These are phyloP conservation scores for Drosophila antonietae DNA, from an alignment of 2,888 invertebrate species.

Conservation along the genomic window DNA sequence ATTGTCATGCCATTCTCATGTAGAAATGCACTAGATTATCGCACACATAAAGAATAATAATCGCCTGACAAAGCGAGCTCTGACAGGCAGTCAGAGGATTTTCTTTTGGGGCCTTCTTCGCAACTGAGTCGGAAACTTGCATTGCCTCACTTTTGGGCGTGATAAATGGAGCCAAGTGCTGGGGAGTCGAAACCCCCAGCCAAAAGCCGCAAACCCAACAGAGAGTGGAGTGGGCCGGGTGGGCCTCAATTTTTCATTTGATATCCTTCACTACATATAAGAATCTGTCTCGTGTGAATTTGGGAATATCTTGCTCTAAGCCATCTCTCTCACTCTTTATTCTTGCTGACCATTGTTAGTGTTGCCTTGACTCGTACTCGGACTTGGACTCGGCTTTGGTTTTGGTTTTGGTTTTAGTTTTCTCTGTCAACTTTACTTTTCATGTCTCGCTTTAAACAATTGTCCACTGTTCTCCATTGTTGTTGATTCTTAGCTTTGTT, in stretches of 20 bases:
- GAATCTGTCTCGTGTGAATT: constrained; percentile 46
- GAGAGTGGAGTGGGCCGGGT: background rate
- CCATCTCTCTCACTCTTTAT: background rate
- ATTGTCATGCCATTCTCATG: constrained; percentile 23
- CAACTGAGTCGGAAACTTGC: constrained; percentile 42
- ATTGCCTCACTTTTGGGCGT: constrained; percentile 44
- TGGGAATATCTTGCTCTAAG: constrained; percentile 27
- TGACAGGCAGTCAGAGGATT: constrained; percentile 19
- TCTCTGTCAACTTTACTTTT: constrained; percentile 43
- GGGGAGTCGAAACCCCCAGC: background rate
- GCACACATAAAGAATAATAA: constrained; percentile 71
- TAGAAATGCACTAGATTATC: constrained; percentile 57
- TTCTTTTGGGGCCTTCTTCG: constrained; percentile 18
- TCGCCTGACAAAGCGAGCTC: constrained; percentile 41
- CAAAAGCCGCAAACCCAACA: constrained; percentile 31
- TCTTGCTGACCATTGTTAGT: constrained; percentile 58
- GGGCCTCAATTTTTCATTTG: constrained; percentile 68
- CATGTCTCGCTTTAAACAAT: constrained; percentile 49
- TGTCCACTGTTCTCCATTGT: constrained; percentile 26
- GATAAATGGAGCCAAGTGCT: constrained; percentile 46
- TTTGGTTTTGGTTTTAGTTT: constrained; percentile 38
- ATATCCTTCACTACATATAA: constrained; percentile 41
- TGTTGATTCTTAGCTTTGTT: constrained; percentile 28
- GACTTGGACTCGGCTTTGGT: constrained; percentile 38
- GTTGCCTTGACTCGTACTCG: constrained; percentile 31